A percentile compares a stretch with the other conserved stretches of the same genome.
phyloP scores from a whole-genome alignment of 2,797 vertebrate species.

The Halcyon smyrnensis region DNA sequence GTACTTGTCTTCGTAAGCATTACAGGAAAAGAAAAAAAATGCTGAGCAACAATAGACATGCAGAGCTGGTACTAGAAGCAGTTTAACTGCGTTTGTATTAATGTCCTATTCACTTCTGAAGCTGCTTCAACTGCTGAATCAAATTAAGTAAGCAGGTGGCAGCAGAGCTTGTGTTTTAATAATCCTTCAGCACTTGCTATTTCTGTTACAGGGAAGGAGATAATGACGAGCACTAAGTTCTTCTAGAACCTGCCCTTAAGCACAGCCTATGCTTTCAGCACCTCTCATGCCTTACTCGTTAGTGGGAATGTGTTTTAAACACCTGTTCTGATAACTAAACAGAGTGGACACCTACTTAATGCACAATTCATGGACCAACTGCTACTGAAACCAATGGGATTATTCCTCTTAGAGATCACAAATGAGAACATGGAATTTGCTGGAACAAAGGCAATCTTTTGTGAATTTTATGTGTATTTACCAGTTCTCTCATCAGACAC shows the following conservation, averaged over 20 bases:
- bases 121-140: background rate
- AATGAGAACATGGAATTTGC: background rate
- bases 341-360: background rate
- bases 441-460: background rate
- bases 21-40: background rate
- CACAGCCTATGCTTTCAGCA: background rate
- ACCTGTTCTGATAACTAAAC: background rate
- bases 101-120: background rate
- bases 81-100: background rate
- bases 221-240: background rate
- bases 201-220: background rate
- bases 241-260: background rate
- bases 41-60: fast-evolving
- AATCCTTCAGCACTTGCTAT: background rate
- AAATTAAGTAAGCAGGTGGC: constrained; percentile 37
- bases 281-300: background rate
- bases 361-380: background rate
- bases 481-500: background rate
- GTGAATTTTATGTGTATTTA: background rate
- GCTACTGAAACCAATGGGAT: background rate
- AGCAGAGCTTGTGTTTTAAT: constrained; percentile 49
- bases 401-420: background rate
- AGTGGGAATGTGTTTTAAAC: background rate
- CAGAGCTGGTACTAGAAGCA: background rate
- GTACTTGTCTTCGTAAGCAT: background rate